A percentile compares a stretch with the other conserved stretches of the same genome.
phyloP scores from a whole-genome alignment of 1,140 invertebrate genomes.

The Pseudomyrmex flavicornis region DNA sequence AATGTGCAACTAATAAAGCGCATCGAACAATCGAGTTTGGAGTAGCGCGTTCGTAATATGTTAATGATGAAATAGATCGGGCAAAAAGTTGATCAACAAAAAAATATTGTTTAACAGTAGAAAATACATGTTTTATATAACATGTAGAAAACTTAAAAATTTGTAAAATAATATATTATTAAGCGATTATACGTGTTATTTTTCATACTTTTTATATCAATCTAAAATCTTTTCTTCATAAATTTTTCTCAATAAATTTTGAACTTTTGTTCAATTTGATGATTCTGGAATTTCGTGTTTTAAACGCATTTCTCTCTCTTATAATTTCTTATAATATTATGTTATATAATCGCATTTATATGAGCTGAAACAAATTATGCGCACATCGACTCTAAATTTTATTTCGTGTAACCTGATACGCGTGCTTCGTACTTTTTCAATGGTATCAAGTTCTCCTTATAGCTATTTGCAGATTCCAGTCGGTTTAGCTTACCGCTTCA shows the following conservation, averaged over 20 bases:
- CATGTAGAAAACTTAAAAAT: too few relatives aligned
- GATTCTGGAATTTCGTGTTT: background rate
- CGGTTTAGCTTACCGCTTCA: conserved; percentile 75
- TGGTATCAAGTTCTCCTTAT: background rate
- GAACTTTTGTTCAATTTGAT: background rate
- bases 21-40: conserved; percentile 41
- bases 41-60: conserved; percentile 52
- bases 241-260: too few relatives aligned
- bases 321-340: background rate
- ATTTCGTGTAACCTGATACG: conserved; percentile 3
- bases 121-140: background rate
- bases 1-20: conserved; percentile 55
- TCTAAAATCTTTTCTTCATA: too few relatives aligned
- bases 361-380: background rate
- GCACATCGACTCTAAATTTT: background rate
- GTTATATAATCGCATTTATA: background rate
- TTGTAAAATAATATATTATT: conserved; percentile 2
- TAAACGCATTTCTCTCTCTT: background rate
- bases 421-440: background rate
- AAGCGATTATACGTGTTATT: background rate
- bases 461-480: conserved; percentile 67
- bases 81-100: conserved; percentile 30
- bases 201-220: background rate
- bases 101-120: conserved; percentile 32
- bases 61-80: conserved; percentile 48